Evolutionary conservation across 1,140 invertebrate species (phyloP).

Genomic region (Druon quercuslanigerum): DNA sequence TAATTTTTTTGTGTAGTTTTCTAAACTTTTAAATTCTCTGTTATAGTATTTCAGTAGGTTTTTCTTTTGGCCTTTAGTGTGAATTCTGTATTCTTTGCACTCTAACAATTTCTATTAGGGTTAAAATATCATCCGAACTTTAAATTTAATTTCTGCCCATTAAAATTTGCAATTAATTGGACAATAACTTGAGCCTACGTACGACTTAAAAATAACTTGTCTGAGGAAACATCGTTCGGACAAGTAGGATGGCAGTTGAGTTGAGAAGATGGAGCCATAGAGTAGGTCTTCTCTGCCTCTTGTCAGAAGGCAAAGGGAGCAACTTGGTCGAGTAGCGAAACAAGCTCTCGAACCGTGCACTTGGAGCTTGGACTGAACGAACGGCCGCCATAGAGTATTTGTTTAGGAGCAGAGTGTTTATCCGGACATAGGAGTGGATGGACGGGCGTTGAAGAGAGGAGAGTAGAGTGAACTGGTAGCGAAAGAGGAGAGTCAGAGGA

Average conservation of each 20-base stretch:
- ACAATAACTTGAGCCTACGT: no score
- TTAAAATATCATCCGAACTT: no score
- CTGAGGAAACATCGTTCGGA: slow-evolving; percentile 15
- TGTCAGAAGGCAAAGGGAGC: slow-evolving; percentile 17
- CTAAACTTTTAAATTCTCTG: no score
- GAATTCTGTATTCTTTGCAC: no score
- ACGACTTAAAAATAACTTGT: slow-evolving; percentile 9
- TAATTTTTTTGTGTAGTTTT: no score
- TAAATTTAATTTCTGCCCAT: no score
- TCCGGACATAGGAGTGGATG: slow-evolving; percentile 17
- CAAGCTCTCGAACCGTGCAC: slow-evolving; percentile 27
- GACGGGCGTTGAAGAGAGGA: slow-evolving; percentile 3
- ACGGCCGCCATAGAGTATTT: slow-evolving; percentile 27
- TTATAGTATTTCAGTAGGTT: no score
- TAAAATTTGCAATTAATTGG: no score
- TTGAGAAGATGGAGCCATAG: slow-evolving; percentile 15
- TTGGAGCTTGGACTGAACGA: slow-evolving; percentile 13
- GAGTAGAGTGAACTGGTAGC: slow-evolving; percentile 3
- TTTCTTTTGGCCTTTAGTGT: no score
- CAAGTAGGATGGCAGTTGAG: slow-evolving; percentile 22
- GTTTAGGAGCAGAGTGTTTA: slow-evolving; percentile 23
- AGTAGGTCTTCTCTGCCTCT: slow-evolving; percentile 15
- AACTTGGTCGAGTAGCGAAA: slow-evolving; percentile 18
- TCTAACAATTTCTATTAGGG: no score
- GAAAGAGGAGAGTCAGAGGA: slow-evolving; percentile 28